These are phyloP conservation scores for Augochlorella aurata DNA, from an alignment of 2,888 invertebrate species.

Conservation along the genomic window DNA sequence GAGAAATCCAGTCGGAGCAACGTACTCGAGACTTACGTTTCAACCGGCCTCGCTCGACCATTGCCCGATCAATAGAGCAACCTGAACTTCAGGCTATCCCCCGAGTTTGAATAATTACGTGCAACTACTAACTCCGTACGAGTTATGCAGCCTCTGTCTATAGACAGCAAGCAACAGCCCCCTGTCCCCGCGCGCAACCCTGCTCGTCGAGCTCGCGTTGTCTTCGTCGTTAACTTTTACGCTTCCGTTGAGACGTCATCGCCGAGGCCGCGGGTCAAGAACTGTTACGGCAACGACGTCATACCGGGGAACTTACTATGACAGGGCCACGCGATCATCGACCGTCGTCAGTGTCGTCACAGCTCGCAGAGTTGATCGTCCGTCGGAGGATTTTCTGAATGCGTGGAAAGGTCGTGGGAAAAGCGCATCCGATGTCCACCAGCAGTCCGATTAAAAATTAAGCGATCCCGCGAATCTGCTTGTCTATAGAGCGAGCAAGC, in stretches of 20 bases:
- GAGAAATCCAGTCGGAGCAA: slow-evolving; percentile 26
- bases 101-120: slow-evolving; percentile 64
- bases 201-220: slow-evolving; percentile 11
- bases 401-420: slow-evolving; percentile 64
- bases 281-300: slow-evolving; percentile 48
- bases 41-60: slow-evolving; percentile 29
- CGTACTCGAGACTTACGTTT: slow-evolving; percentile 42
- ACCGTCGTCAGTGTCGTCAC: neutral
- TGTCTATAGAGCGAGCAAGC: slow-evolving; percentile 3
- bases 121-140: slow-evolving; percentile 48
- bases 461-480: slow-evolving; percentile 11
- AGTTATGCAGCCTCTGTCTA: slow-evolving; percentile 46
- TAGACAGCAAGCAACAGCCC: slow-evolving; percentile 24
- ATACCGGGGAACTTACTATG: neutral
- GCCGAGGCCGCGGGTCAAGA: slow-evolving; percentile 17
- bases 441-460: slow-evolving; percentile 19
- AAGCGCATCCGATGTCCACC: slow-evolving; percentile 32
- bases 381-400: neutral
- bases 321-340: neutral
- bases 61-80: slow-evolving; percentile 59
- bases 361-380: neutral
- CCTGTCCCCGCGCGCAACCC: neutral
- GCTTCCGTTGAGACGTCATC: slow-evolving; percentile 46
- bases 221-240: slow-evolving; percentile 33
- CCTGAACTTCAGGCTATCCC: slow-evolving; percentile 58